phyloP scores from a whole-genome alignment of 2,113 vertebrate genomes.

The Sphaerodactylus townsendi region DNA sequence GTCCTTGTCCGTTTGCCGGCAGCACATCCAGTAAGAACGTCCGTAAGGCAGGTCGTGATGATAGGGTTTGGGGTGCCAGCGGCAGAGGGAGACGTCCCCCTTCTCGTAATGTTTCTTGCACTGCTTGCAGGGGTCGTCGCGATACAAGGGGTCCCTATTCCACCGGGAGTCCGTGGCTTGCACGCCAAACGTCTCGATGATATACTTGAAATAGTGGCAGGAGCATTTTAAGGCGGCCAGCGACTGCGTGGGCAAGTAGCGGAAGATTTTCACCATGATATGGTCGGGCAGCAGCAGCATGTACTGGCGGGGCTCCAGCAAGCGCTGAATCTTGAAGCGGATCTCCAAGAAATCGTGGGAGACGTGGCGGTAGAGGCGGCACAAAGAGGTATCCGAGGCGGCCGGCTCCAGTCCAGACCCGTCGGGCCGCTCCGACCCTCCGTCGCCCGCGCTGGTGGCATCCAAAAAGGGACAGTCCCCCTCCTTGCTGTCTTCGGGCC shows the following conservation, averaged over 20 bases:
- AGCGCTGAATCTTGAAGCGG: conserved; percentile 93
- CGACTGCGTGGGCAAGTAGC: conserved; percentile 88
- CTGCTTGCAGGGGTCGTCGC: conserved; percentile 97
- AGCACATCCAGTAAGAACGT: conserved; percentile 99
- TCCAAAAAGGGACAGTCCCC: conserved; percentile 64
- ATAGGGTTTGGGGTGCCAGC: conserved; percentile 98
- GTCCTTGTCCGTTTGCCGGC: conserved; percentile 87
- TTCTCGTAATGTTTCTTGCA: conserved; percentile 89
- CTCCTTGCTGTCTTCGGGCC: conserved; percentile 66
- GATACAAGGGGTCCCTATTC: conserved; percentile 92
- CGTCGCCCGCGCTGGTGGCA: conserved; percentile 58
- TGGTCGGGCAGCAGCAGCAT: conserved; percentile 95
- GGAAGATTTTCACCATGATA: conserved; percentile 93
- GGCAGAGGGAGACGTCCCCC: conserved; percentile 93
- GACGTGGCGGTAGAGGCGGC: conserved; percentile 92
- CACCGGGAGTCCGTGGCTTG: conserved; percentile 90
- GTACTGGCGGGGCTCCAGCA: conserved; percentile 93
- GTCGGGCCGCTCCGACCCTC: conserved; percentile 50
- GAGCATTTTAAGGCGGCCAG: conserved; percentile 94
- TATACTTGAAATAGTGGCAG: conserved; percentile 89
- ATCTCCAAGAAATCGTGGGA: conserved; percentile 96
- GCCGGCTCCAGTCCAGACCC: not conserved
- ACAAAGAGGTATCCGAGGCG: conserved; percentile 81
- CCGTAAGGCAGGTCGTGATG: conserved; percentile 98
- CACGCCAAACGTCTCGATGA: conserved; percentile 91